Evolutionary conservation across 2,888 invertebrate genomes (phyloP), one percentile per base, ranked within the genome.

Genomic region (Bursaphelenchus okinawaensis): DNA sequence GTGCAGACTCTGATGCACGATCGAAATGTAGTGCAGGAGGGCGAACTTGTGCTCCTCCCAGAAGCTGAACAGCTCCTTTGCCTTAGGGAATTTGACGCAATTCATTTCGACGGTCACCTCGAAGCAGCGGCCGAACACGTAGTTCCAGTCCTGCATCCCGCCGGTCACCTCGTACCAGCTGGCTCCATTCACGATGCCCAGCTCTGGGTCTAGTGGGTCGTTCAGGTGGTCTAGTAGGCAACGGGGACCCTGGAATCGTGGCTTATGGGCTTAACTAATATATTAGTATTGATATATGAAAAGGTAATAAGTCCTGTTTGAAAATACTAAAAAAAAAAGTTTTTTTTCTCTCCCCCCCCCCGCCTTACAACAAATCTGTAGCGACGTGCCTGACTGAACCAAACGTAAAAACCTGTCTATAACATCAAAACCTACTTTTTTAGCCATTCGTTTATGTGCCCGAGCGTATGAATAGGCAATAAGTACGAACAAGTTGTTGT

Each of bases 111-210:
- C 83, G 0, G 96, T 98, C 1, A 98, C 84, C 84, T 96, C 96
- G 87, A 94, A 90, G 80, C 91, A 92, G 75, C 90, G 92, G 0
- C 92, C 90, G 76, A 89, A 87, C 0, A 93, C 82, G 83, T 98
- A 98, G 85, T 93, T 96, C 90, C 93, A 98, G 84, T 98, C 98
- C 52, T 96, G 96, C 96, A 98, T 96, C 7, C 96, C 96, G 0
- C 96, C 95, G 4, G 89, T 68, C 4, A 82, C 73, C 51, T 76
- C 72, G 62, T 77, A 81, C 96, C 96, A 98, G 69, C 89, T 87
- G 3, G 95, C 95, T 0, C 96, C 96, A 83, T 98, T 98, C 0
- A 91, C 92, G 63, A 94, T 92, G 4, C 96, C 98, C 22, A 87
- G 88, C 0, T 87, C 84, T 81, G 96, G 96, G 29, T 85, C 86